phyloP scores from a whole-genome alignment of 2,797 vertebrate species.

The Hyperoplus lanceolatus region DNA sequence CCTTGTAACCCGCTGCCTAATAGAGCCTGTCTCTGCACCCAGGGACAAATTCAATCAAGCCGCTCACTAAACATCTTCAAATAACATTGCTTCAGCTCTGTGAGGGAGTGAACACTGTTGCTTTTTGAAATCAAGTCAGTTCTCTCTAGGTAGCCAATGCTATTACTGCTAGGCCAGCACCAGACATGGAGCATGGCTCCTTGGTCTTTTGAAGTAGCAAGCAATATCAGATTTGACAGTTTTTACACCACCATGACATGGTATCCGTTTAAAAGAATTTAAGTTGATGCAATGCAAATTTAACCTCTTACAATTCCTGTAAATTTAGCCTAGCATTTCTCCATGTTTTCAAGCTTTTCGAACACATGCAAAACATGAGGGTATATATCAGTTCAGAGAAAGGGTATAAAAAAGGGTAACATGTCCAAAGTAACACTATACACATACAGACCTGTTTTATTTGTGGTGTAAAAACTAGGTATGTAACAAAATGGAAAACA shows the following conservation, averaged over 20 bases:
- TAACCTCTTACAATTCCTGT: too few species aligned
- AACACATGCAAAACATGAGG: not conserved
- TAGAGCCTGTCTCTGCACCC: constrained; percentile 72
- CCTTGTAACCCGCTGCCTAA: constrained; percentile 81
- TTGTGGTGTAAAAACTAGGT: not conserved
- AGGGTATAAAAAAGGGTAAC: not conserved
- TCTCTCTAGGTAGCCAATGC: constrained; percentile 27
- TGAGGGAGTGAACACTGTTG: constrained; percentile 49
- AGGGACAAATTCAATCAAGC: constrained; percentile 78
- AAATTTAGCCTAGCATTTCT: not conserved
- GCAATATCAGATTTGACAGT: not conserved
- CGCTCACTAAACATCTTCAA: constrained; percentile 72
- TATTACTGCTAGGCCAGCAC: constrained; percentile 2
- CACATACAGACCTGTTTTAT: not conserved
- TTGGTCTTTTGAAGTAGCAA: not conserved
- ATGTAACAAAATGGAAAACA: constrained; percentile 10
- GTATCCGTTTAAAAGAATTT: not conserved
- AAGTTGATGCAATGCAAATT: not conserved
- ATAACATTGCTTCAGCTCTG: constrained; percentile 63
- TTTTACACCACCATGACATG: not conserved
- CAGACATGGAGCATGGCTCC: not conserved
- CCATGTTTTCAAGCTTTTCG: not conserved
- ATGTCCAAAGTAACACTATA: not conserved
- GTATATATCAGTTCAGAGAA: not conserved
- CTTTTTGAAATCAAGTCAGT: constrained; percentile 51